Evolutionary conservation across 2,888 invertebrate genomes (phyloP), one percentile per base, ranked within the genome.

Genomic region (Thyatira batis): DNA sequence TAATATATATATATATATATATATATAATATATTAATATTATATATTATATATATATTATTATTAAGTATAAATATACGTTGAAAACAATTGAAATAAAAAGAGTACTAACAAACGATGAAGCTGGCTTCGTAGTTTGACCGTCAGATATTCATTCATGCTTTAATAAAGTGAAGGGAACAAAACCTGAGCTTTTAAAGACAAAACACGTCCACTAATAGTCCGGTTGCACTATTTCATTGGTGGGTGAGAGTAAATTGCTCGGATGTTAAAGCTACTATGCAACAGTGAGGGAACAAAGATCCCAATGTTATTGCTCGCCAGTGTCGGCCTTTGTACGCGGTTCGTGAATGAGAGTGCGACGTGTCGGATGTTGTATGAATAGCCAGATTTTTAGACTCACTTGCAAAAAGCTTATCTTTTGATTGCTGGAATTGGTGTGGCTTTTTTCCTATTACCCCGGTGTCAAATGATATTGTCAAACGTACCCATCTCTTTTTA

Each of bases 241-340:
- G 55, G 58, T 11, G 58, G 53, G 57, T 52, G 56, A 55, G 54
- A 58, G 68, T 75, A 79, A 81, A 82, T 82, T 82, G 82, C 63
- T 53, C 71, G 70, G 66, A 75, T 70, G 73, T 68, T 74, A 73
- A 73, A 77, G 65, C 69, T 48, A 57, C 52, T 51, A 60, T 56
- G 55, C 50, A 54, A 57, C 58, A 63, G 62, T 60, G 57, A 55
- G 46, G 49, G 67, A 65, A 72, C 72, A 80, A 78, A 77, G 76
- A 71, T 72, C 59, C 61, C 57, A 50, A 54, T 69, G 69, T 73
- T 70, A 67, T 72, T 70, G 58, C 67, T 58, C 53, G 57, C 39
- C 39, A 39, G 50, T 20, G 57, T 50, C 52, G 53, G 23, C 51
- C 53, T 30, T 50, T 51, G 50, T 56, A 49, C 10, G 27, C 21